These are phyloP conservation scores for Apodemus speciosus DNA, from an alignment of 2,113 vertebrate genomes.

Conservation along the genomic window DNA sequence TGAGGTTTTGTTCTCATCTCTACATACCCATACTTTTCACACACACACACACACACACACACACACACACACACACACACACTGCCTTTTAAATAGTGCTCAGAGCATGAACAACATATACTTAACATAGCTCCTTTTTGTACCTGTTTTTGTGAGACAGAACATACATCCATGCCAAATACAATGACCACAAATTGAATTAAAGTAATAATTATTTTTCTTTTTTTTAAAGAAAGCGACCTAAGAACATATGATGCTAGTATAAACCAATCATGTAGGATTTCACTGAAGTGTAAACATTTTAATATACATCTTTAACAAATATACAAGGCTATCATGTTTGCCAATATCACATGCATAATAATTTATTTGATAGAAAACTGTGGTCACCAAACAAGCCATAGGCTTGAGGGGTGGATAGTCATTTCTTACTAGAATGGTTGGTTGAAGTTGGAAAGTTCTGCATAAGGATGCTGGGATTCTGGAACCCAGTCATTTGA, in stretches of 20 bases:
- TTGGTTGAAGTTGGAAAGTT: background rate
- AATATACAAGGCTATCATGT: background rate
- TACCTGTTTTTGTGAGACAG: conserved; percentile 10
- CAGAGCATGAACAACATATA: background rate
- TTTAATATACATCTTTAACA: background rate
- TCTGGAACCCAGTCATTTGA: background rate
- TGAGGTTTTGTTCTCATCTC: background rate
- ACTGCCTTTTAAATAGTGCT: background rate
- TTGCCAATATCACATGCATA: background rate
- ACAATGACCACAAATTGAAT: background rate
- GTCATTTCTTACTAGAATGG: background rate
- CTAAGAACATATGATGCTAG: background rate
- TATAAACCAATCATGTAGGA: background rate
- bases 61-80: background rate
- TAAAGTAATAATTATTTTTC: background rate
- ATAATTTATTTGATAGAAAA: background rate
- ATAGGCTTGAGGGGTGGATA: background rate
- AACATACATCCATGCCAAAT: background rate
- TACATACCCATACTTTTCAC: too few relatives aligned
- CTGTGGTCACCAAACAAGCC: background rate
- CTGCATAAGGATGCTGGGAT: background rate
- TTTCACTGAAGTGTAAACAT: conserved; percentile 14
- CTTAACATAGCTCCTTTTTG: background rate
- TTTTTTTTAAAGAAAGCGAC: background rate
- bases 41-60: background rate